These are phyloP conservation scores for Danaus melanippus DNA, from an alignment of 1,140 invertebrate genomes.

Conservation along the genomic window DNA sequence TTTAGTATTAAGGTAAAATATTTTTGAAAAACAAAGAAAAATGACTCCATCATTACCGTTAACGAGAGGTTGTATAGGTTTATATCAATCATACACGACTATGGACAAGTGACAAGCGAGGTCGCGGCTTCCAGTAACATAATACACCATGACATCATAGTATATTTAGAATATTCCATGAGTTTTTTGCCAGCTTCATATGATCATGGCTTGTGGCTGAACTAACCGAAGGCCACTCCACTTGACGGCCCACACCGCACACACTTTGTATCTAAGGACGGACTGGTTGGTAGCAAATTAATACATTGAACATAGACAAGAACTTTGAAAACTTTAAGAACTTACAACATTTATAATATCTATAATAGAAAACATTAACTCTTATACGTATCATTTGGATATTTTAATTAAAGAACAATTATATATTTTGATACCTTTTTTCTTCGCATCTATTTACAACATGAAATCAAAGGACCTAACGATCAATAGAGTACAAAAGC, in stretches of 20 bases:
- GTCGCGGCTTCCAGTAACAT: conserved; percentile 56
- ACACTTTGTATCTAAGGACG: too few relatives aligned
- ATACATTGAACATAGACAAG: too few relatives aligned
- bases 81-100: conserved; percentile 30
- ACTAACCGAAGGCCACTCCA: conserved; percentile 11
- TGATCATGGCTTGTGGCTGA: conserved; percentile 12
- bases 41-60: conserved; percentile 7
- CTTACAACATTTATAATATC: too few relatives aligned
- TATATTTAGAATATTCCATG: conserved; percentile 57
- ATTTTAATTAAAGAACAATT: too few relatives aligned
- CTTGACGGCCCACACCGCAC: conserved; percentile 3
- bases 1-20: too few relatives aligned
- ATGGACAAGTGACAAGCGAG: conserved; percentile 47
- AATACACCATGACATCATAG: conserved; percentile 67
- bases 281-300: too few relatives aligned
- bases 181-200: conserved; percentile 47
- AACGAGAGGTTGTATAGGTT: conserved; percentile 18
- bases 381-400: too few relatives aligned
- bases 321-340: too few relatives aligned
- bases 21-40: background rate
- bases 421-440: too few relatives aligned
- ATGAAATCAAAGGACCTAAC: too few relatives aligned
- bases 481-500: background rate
- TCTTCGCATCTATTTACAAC: too few relatives aligned
- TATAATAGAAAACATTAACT: too few relatives aligned